A percentile compares a stretch with the other conserved stretches of the same genome.
phyloP scores from a whole-genome alignment of 2,888 invertebrate genomes.

The Adelphocoris suturalis region DNA sequence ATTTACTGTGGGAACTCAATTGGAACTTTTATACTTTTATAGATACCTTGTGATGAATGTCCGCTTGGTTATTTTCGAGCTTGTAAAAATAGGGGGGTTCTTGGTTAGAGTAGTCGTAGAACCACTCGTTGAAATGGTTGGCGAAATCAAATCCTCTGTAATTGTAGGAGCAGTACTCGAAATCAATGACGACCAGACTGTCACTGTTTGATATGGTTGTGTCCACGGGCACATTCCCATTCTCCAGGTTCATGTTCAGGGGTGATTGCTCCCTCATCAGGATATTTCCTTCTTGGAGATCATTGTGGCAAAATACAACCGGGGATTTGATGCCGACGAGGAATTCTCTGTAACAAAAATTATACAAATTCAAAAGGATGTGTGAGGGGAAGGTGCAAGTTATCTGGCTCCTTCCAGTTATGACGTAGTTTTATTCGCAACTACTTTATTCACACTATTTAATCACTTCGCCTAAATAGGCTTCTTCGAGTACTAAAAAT shows the following conservation, averaged over 20 bases:
- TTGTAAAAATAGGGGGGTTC: conserved; percentile 88
- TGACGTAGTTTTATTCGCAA: too few relatives aligned
- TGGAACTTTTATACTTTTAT: too few relatives aligned
- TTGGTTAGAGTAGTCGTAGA: conserved; percentile 90
- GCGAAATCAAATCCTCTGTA: conserved; percentile 95
- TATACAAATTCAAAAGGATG: conserved; percentile 76
- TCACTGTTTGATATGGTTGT: conserved; percentile 79
- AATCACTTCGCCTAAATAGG: too few relatives aligned
- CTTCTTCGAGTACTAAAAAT: too few relatives aligned
- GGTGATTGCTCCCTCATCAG: conserved; percentile 79
- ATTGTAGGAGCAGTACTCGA: conserved; percentile 97
- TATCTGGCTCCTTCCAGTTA: too few relatives aligned
- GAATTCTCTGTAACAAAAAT: conserved; percentile 78
- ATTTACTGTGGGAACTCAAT: too few relatives aligned
- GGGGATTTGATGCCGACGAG: conserved; percentile 82
- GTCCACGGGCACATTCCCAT: conserved; percentile 52
- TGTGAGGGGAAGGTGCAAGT: background rate
- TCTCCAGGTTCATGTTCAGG: conserved; percentile 66
- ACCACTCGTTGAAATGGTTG: conserved; percentile 96
- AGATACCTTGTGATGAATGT: conserved; percentile 73
- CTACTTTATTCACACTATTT: too few relatives aligned
- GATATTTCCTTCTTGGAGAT: conserved; percentile 93
- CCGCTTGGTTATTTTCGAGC: conserved; percentile 76
- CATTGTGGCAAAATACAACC: conserved; percentile 96
- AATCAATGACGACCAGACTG: conserved; percentile 90